These are phyloP conservation scores for Ceyx erithaca DNA, from an alignment of 2,797 vertebrate species.

Conservation along the genomic window DNA sequence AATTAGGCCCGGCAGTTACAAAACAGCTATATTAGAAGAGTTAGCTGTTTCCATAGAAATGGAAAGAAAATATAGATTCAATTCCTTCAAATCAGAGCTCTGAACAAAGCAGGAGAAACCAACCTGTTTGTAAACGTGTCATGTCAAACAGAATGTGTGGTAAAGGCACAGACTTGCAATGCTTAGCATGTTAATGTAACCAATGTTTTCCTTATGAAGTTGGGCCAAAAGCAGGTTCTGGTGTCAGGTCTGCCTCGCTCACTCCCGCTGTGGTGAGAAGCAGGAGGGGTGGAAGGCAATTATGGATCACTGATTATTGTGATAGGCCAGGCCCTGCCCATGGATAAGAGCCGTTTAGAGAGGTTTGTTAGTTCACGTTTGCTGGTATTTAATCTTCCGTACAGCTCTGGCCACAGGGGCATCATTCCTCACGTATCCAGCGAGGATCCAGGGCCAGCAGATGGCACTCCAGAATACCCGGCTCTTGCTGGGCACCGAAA, in stretches of 20 bases:
- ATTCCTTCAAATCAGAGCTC: neutral
- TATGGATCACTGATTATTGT: fast-evolving
- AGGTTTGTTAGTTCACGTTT: fast-evolving
- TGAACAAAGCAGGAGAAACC: neutral
- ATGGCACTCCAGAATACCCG: neutral
- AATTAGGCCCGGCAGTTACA: slow-evolving; percentile 30
- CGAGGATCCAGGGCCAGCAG: neutral
- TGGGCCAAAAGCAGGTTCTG: fast-evolving
- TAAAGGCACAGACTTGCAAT: neutral
- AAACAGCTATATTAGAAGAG: slow-evolving; percentile 47
- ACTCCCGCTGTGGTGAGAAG: neutral
- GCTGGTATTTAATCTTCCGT: fast-evolving
- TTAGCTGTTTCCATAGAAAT: slow-evolving; percentile 70
- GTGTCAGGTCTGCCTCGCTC: neutral
- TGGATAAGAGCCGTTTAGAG: neutral
- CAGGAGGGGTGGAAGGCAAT: neutral
- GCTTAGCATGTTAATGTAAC: neutral
- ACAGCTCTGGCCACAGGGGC: fast-evolving
- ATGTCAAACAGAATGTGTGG: neutral
- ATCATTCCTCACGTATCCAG: fast-evolving
- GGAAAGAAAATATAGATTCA: slow-evolving; percentile 18
- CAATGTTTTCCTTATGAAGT: neutral
- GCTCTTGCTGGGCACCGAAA: neutral
- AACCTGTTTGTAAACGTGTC: slow-evolving; percentile 8
- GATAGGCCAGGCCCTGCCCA: neutral